A percentile compares a stretch with the other conserved stretches of the same genome.
These are phyloP conservation scores for Catamblyrhynchus diadema DNA, from an alignment of 2,797 vertebrate species.

Conservation along the genomic window DNA sequence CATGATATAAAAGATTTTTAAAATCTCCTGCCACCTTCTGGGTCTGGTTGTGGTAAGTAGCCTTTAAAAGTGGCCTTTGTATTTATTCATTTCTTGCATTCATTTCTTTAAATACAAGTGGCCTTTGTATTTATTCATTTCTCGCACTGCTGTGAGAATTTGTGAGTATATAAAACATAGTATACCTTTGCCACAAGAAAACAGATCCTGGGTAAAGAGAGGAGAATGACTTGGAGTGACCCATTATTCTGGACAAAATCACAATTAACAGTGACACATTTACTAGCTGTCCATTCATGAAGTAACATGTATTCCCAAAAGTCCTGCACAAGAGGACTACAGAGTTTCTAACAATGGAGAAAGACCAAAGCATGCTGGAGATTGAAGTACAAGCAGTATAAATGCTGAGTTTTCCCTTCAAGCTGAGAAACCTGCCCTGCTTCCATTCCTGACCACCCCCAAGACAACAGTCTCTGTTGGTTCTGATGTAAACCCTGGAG, in stretches of 20 bases:
- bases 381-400: neutral
- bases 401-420: neutral
- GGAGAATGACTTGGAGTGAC: neutral
- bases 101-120: neutral
- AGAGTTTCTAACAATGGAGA: neutral
- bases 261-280: neutral
- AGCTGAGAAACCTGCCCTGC: neutral
- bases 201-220: neutral
- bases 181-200: neutral
- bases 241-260: neutral
- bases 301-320: neutral
- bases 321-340: neutral
- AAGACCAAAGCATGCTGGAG: neutral
- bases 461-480: accelerated
- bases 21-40: neutral
- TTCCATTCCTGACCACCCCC: neutral
- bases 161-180: neutral
- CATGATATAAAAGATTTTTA: accelerated
- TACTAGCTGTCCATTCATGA: neutral
- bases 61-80: neutral
- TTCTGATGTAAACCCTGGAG: neutral
- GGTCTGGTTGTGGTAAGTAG: neutral
- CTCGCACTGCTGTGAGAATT: neutral
- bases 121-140: neutral
- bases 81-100: neutral